These are phyloP conservation scores for Aspiorhynchus laticeps DNA, from an alignment of 2,113 vertebrate species.

Conservation along the genomic window DNA sequence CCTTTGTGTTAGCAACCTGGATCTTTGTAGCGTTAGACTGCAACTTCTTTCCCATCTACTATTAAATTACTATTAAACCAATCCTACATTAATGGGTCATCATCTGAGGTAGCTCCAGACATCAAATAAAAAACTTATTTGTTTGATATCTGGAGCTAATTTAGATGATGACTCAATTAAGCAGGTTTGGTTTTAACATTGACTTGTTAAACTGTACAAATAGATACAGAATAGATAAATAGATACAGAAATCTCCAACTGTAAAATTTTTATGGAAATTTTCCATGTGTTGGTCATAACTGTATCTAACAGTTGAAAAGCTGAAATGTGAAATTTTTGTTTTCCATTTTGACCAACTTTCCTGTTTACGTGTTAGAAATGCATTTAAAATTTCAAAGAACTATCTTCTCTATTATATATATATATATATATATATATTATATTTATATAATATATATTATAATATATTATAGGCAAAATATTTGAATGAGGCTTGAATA, in stretches of 20 bases:
- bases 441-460: too few species aligned
- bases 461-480: neutral
- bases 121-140: neutral
- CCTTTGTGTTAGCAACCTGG: slow-evolving; percentile 26
- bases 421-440: too few species aligned
- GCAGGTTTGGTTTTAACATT: neutral
- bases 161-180: neutral
- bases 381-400: too few species aligned
- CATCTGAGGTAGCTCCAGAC: neutral
- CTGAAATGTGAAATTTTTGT: neutral
- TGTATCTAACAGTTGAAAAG: neutral
- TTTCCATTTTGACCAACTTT: neutral
- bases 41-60: neutral
- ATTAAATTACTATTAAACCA: neutral
- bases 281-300: neutral
- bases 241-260: neutral
- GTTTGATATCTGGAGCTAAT: neutral
- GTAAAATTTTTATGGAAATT: neutral
- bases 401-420: too few species aligned
- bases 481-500: neutral
- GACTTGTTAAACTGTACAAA: neutral
- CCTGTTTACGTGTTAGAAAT: too few species aligned
- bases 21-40: neutral
- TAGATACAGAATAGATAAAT: neutral
- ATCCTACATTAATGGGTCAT: neutral